Conservation (phyloP, 2,888 invertebrate species). For the Oxycera nigricornis region DNA sequence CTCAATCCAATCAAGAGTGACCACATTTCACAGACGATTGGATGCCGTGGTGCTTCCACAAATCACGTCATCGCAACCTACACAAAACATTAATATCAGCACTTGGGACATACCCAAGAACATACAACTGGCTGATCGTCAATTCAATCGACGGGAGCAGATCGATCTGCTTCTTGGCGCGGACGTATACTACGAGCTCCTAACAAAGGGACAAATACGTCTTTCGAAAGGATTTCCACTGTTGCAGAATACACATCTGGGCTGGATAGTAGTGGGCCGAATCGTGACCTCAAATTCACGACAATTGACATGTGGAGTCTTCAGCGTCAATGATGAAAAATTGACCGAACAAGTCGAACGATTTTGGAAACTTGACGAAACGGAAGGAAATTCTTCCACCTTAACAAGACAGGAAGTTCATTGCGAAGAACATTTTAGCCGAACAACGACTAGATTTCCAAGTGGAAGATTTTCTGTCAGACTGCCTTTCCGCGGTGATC, state of each 20-base stretch:
- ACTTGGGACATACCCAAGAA: background rate
- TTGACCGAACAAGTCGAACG: background rate
- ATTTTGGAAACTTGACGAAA: background rate
- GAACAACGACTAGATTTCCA: too few relatives aligned
- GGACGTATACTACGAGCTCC: background rate
- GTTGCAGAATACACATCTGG: background rate
- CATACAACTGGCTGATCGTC: background rate
- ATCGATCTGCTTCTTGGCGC: background rate
- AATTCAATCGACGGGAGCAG: background rate
- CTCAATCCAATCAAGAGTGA: background rate
- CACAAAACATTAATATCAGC: background rate
- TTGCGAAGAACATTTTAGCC: too few relatives aligned
- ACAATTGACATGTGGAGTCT: background rate
- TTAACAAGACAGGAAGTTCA: too few relatives aligned
- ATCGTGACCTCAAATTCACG: too few relatives aligned
- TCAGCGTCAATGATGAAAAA: background rate
- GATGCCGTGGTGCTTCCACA: background rate
- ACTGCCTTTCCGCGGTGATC: slow-evolving; percentile 5
- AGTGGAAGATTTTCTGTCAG: background rate
- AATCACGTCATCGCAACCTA: background rate
- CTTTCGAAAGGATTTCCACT: background rate
- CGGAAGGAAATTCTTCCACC: too few relatives aligned
- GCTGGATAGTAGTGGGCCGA: background rate
- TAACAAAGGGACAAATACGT: background rate
- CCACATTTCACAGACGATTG: background rate